These are phyloP conservation scores for Tinea semifulvella DNA, from an alignment of 2,888 invertebrate genomes.

Conservation along the genomic window DNA sequence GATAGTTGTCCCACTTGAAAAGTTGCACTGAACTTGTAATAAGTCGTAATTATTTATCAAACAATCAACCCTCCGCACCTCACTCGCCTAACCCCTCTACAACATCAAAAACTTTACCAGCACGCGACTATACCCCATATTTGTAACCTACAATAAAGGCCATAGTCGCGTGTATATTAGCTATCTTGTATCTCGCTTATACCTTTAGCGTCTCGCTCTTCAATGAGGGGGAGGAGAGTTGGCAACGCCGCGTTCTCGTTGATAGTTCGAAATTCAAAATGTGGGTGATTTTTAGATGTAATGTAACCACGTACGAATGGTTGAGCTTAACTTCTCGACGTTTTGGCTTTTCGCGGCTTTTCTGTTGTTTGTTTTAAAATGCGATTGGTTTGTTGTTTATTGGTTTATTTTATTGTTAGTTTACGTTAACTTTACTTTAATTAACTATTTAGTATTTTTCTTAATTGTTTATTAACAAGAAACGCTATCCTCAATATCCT, in stretches of 20 bases:
- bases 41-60: conserved; percentile 14
- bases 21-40: conserved; percentile 12
- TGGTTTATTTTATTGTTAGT: background rate
- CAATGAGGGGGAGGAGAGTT: conserved; percentile 28
- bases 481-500: no score
- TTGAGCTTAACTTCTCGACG: background rate
- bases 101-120: background rate
- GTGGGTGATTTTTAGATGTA: conserved; percentile 4
- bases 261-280: conserved; percentile 2
- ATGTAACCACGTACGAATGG: background rate
- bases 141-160: background rate
- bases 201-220: background rate
- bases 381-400: background rate
- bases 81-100: conserved; percentile 5
- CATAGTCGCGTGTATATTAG: background rate
- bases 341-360: background rate
- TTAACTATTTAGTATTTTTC: background rate
- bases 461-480: no score
- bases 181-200: background rate
- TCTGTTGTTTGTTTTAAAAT: background rate
- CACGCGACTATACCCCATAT: background rate
- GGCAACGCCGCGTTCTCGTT: conserved; percentile 44
- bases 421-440: background rate
- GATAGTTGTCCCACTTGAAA: conserved; percentile 12
- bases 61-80: conserved; percentile 2